phyloP scores from a whole-genome alignment of 2,113 vertebrate species.

The Mystacornis crossleyi region DNA sequence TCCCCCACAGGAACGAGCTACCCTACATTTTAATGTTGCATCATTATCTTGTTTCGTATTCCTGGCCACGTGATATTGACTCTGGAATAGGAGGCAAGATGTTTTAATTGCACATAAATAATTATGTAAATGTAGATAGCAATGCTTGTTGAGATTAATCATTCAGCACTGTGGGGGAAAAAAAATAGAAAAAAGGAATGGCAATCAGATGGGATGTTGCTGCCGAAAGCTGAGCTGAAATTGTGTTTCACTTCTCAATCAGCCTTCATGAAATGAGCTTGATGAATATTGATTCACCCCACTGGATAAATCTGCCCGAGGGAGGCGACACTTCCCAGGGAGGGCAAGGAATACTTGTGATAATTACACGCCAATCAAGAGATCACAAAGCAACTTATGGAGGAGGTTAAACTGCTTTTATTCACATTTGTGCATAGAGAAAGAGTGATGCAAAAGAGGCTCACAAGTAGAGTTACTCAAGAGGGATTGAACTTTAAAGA shows the following conservation, averaged over 20 bases:
- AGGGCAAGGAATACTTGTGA: neutral
- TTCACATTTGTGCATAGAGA: neutral
- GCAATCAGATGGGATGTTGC: neutral
- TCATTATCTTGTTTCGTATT: neutral
- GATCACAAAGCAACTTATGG: neutral
- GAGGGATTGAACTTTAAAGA: neutral
- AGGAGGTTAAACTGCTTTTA: neutral
- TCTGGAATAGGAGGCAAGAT: neutral
- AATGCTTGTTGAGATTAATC: neutral
- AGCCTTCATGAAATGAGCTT: neutral
- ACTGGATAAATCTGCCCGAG: neutral
- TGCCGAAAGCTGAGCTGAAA: neutral
- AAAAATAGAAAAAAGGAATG: neutral
- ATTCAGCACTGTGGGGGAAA: neutral
- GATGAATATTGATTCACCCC: neutral
- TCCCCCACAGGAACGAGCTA: neutral
- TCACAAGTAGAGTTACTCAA: neutral
- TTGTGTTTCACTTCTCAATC: neutral
- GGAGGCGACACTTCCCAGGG: neutral
- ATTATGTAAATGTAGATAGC: neutral
- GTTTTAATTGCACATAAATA: constrained; percentile 30
- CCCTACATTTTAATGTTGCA: neutral
- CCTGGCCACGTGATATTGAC: neutral
- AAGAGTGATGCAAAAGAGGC: neutral
- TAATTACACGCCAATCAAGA: neutral